phyloP scores from a whole-genome alignment of 2,797 vertebrate genomes.

The Propithecus perrieri region DNA sequence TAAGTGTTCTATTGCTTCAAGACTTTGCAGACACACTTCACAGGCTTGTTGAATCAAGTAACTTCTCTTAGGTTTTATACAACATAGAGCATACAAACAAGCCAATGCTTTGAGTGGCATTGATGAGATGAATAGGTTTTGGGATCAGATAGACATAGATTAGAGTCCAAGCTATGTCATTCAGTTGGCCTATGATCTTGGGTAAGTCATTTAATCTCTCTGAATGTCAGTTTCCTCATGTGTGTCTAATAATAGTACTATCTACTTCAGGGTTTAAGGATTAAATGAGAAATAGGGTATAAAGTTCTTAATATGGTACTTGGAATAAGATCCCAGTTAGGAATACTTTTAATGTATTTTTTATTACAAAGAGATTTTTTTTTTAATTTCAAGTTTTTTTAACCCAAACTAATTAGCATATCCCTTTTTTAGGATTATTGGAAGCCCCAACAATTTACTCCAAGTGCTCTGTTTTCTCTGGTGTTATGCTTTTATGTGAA shows the following conservation, averaged over 20 bases:
- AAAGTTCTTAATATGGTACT: neutral
- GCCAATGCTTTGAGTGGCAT: neutral
- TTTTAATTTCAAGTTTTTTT: neutral
- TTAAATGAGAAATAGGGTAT: conserved; percentile 3
- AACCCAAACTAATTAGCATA: neutral
- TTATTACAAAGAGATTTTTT: neutral
- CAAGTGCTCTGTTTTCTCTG: neutral
- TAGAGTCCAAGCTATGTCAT: neutral
- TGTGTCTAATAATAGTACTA: neutral
- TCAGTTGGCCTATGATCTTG: neutral
- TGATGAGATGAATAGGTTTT: neutral
- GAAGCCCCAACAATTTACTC: neutral
- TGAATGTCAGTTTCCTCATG: neutral
- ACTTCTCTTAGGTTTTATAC: neutral
- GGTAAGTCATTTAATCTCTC: conserved; percentile 1
- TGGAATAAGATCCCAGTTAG: neutral
- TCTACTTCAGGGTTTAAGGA: neutral
- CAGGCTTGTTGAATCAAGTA: neutral
- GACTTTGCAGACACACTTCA: neutral
- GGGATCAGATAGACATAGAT: neutral
- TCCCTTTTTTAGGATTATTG: neutral
- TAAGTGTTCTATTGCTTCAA: neutral
- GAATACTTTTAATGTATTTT: neutral
- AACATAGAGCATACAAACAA: neutral
- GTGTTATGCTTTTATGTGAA: neutral